Conservation (phyloP, 2,888 invertebrate genomes). For the Sipha maydis region DNA sequence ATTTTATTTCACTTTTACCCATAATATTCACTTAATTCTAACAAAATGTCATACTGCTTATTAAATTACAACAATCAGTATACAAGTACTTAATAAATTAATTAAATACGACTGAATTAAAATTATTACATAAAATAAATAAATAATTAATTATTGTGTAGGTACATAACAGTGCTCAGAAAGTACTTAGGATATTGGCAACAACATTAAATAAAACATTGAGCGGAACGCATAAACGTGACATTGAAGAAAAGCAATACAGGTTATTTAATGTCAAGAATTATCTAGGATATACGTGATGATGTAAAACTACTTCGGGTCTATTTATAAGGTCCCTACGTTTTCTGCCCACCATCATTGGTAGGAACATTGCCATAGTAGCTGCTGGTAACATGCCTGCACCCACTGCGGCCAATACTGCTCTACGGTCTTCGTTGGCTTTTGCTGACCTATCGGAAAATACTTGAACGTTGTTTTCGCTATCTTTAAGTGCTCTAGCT, state of each 20-base stretch:
- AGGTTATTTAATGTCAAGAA: not conserved
- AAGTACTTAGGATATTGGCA: slow-evolving; percentile 40
- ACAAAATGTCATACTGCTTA: not conserved
- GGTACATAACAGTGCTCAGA: slow-evolving; percentile 53
- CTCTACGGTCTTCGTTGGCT: slow-evolving; percentile 69
- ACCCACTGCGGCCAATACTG: slow-evolving; percentile 78
- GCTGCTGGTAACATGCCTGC: slow-evolving; percentile 81
- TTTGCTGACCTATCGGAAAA: slow-evolving; percentile 63
- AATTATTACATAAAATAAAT: slow-evolving; percentile 43
- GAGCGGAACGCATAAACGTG: slow-evolving; percentile 44
- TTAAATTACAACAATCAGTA: not conserved
- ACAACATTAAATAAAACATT: slow-evolving; percentile 43
- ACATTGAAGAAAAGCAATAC: slow-evolving; percentile 20
- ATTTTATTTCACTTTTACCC: slow-evolving; percentile 48
- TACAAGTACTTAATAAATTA: slow-evolving; percentile 55
- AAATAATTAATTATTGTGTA: slow-evolving; percentile 46
- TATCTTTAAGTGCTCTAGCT: slow-evolving; percentile 63
- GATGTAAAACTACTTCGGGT: slow-evolving; percentile 52
- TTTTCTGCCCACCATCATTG: slow-evolving; percentile 77
- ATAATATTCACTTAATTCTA: slow-evolving; percentile 35
- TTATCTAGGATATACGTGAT: slow-evolving; percentile 54
- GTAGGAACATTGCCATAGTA: slow-evolving; percentile 83
- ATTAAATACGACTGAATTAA: slow-evolving; percentile 35
- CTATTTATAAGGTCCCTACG: slow-evolving; percentile 65
- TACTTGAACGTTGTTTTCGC: slow-evolving; percentile 62